Percentiles rank a stretch among this genome's conserved stretches.
phyloP scores from a whole-genome alignment of 1,140 invertebrate species.

The Melipona quadrifasciata region DNA sequence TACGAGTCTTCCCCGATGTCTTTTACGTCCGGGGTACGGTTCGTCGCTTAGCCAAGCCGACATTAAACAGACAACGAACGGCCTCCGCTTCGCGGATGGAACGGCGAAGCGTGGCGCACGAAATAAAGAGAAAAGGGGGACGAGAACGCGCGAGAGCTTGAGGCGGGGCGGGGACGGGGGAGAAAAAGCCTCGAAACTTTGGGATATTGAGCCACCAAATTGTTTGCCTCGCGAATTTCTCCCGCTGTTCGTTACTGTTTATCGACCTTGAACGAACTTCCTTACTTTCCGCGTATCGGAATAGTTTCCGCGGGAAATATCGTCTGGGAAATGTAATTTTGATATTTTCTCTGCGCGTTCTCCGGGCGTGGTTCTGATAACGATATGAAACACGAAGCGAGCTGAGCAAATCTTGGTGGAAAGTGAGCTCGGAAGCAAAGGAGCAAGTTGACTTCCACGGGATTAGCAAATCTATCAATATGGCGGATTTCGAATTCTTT shows the following conservation, averaged over 20 bases:
- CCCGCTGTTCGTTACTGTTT: neutral
- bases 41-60: constrained; percentile 44
- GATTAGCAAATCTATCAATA: too few relatives aligned
- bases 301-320: neutral
- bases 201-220: neutral
- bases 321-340: neutral
- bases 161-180: neutral
- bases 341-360: neutral
- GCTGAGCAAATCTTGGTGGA: neutral
- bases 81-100: constrained; percentile 10
- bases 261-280: neutral
- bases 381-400: neutral
- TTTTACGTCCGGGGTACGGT: neutral
- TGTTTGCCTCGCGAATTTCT: neutral
- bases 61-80: constrained; percentile 43
- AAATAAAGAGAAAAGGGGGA: neutral
- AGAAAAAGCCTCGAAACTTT: neutral
- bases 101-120: neutral
- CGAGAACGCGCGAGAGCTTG: neutral
- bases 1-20: neutral
- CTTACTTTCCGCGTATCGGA: neutral
- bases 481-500: too few relatives aligned
- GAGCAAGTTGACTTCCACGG: neutral
- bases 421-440: too few relatives aligned
- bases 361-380: neutral